These are phyloP conservation scores for Gallinago solitaria DNA, from an alignment of 2,797 vertebrate genomes.

Conservation along the genomic window DNA sequence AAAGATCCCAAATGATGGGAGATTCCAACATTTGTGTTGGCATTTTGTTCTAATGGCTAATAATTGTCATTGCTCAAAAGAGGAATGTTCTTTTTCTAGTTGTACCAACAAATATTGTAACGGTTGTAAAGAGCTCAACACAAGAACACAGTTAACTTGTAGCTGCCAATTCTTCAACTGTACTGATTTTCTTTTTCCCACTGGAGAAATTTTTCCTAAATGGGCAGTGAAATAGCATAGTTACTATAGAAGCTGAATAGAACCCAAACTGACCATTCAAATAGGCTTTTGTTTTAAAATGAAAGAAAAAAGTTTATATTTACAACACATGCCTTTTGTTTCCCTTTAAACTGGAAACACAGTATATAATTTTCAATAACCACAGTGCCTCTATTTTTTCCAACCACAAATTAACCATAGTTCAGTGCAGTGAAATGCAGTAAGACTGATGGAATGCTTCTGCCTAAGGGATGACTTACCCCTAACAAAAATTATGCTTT, in stretches of 20 bases:
- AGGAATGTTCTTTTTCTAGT: neutral
- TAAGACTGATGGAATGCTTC: conserved; percentile 81
- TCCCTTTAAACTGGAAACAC: conserved; percentile 78
- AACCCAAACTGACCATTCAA: neutral
- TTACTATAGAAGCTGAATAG: neutral
- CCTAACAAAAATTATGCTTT: conserved; percentile 44
- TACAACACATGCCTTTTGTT: conserved; percentile 76
- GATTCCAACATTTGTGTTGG: neutral
- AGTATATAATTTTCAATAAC: conserved; percentile 85
- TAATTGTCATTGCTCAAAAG: neutral
- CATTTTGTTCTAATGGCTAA: neutral
- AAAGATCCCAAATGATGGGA: neutral
- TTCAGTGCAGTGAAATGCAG: conserved; percentile 81
- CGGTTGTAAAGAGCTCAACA: neutral
- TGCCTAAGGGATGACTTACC: conserved; percentile 59
- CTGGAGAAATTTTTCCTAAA: conserved; percentile 11
- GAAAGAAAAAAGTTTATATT: conserved; percentile 29
- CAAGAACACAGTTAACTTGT: neutral
- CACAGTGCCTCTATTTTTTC: conserved; percentile 84
- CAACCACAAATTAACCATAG: conserved; percentile 87
- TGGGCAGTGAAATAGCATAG: neutral
- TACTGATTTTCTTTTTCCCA: neutral
- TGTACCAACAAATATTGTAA: neutral
- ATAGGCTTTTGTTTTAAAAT: conserved; percentile 35
- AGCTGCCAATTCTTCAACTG: neutral